phyloP scores from a whole-genome alignment of 2,113 vertebrate genomes.

The Romanogobio albipinnatus region DNA sequence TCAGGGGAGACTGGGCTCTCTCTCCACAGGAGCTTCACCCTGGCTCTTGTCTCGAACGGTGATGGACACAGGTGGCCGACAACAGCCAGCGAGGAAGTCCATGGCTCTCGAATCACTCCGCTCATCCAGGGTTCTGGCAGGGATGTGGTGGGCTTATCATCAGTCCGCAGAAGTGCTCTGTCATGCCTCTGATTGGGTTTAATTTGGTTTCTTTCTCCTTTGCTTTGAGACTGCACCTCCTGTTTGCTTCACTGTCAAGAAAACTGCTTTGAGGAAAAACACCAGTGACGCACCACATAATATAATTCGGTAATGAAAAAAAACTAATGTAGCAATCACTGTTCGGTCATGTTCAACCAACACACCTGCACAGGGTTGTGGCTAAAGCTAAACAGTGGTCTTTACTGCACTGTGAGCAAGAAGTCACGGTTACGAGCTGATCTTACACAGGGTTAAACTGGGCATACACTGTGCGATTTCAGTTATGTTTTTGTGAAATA shows the following conservation, averaged over 20 bases:
- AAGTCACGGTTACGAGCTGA: not conserved
- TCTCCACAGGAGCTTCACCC: slow-evolving; percentile 54
- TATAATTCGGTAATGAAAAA: not conserved
- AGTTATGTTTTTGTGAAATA: slow-evolving; percentile 22
- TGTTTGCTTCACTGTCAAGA: slow-evolving; percentile 23
- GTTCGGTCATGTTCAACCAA: not conserved
- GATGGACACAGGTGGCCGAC: slow-evolving; percentile 71
- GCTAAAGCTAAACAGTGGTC: not conserved
- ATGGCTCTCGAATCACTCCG: slow-evolving; percentile 55
- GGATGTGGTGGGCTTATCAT: slow-evolving; percentile 73
- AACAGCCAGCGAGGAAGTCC: slow-evolving; percentile 61
- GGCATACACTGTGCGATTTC: no score
- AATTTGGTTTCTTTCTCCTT: slow-evolving; percentile 66
- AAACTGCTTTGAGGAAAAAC: not conserved
- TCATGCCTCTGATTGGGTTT: slow-evolving; percentile 74
- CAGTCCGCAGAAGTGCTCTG: slow-evolving; percentile 71
- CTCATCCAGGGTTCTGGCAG: slow-evolving; percentile 61
- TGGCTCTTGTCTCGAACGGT: slow-evolving; percentile 60
- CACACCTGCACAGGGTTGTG: not conserved
- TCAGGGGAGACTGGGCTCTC: slow-evolving; percentile 59
- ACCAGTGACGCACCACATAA: not conserved
- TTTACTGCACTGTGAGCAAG: not conserved
- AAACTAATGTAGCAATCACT: not conserved
- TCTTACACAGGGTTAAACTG: not conserved
- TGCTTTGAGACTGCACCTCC: slow-evolving; percentile 56